phyloP scores from a whole-genome alignment of 2,888 invertebrate species.

The Onthophagus sagittarius region DNA sequence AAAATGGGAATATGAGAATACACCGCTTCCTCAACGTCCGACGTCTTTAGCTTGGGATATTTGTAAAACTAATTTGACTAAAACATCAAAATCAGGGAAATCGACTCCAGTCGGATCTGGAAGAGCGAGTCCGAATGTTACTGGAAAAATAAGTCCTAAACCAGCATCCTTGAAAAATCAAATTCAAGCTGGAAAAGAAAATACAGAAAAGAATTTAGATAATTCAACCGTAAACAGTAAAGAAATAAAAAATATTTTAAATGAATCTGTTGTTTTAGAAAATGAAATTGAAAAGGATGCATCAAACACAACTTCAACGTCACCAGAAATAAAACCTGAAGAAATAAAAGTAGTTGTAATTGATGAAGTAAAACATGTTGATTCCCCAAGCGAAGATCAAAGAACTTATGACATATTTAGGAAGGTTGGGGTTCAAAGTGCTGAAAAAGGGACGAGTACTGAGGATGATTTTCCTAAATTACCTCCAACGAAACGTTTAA shows the following conservation, averaged over 20 bases:
- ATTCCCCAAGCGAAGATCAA: conserved; percentile 49
- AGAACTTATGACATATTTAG: conserved; percentile 46
- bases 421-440: conserved; percentile 44
- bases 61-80: conserved; percentile 68
- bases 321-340: background rate
- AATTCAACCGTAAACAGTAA: background rate
- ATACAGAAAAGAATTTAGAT: conserved; percentile 4
- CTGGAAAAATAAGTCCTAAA: conserved; percentile 60
- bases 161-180: conserved; percentile 23
- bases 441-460: conserved; percentile 47
- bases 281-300: background rate
- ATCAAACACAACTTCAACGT: background rate
- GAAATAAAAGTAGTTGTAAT: background rate
- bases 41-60: conserved; percentile 95
- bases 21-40: conserved; percentile 78
- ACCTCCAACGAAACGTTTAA: conserved; percentile 34
- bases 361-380: conserved; percentile 15
- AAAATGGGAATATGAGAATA: conserved; percentile 91
- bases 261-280: background rate
- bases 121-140: conserved; percentile 57
- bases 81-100: conserved; percentile 46
- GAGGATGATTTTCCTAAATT: conserved; percentile 44
- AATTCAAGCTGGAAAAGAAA: conserved; percentile 34
- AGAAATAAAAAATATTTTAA: background rate
- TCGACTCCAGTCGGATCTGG: conserved; percentile 53